Conservation (phyloP, 2,113 vertebrate genomes). For the Cynoglossus semilaevis region DNA sequence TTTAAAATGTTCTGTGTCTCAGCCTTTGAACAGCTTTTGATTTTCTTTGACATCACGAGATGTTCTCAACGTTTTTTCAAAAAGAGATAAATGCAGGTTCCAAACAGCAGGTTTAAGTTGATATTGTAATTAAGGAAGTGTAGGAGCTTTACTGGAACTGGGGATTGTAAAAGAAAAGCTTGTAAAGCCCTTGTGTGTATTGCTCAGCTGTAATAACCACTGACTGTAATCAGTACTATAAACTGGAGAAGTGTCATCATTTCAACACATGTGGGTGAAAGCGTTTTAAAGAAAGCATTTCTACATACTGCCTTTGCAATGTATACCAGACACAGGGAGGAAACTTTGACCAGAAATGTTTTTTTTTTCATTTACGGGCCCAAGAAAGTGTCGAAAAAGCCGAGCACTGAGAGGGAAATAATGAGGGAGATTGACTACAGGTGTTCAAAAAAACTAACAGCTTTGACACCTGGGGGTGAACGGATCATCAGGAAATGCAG, state of each 20-base stretch:
- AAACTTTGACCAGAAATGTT: constrained; percentile 40
- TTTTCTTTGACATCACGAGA: no score
- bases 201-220: no score
- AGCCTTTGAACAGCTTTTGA: no score
- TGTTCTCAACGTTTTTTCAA: no score
- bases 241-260: constrained; percentile 20
- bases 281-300: constrained; percentile 26
- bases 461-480: not conserved
- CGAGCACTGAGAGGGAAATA: constrained; percentile 9
- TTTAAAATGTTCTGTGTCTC: no score
- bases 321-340: constrained; percentile 19
- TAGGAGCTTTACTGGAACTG: no score
- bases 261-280: constrained; percentile 13
- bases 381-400: constrained; percentile 40
- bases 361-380: constrained; percentile 42
- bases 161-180: no score
- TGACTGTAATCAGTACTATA: no score
- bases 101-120: no score
- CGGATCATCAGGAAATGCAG: constrained; percentile 9
- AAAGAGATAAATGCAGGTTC: no score
- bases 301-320: constrained; percentile 17
- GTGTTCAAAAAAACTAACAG: not conserved
- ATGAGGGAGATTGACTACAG: constrained; percentile 5
- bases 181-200: no score
- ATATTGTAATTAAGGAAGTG: no score